Conservation (phyloP, 2,113 vertebrate species). For the Heterotis niloticus region DNA sequence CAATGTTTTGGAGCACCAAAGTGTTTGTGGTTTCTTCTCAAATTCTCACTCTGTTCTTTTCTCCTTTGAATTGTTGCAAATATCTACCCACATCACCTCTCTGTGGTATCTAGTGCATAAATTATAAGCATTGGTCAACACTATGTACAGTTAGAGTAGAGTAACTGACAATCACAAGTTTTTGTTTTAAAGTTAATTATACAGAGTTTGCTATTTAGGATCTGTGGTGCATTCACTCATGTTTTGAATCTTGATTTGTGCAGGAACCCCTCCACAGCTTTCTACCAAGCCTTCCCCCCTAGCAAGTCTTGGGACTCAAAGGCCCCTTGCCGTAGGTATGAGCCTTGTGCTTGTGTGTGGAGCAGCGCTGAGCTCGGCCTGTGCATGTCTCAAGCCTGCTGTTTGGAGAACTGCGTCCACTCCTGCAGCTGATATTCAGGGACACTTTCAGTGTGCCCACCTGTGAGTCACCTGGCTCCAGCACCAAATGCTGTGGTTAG, state of each 20-base stretch:
- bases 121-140: too few species aligned
- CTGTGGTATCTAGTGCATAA: too few species aligned
- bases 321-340: slow-evolving; percentile 85
- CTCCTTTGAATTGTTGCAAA: too few species aligned
- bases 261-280: slow-evolving; percentile 70
- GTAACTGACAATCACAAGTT: too few species aligned
- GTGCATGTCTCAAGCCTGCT: slow-evolving; percentile 59
- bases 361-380: slow-evolving; percentile 37
- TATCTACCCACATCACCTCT: too few species aligned
- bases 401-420: not conserved
- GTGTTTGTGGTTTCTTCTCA: too few species aligned
- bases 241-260: slow-evolving; percentile 24
- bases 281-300: slow-evolving; percentile 87
- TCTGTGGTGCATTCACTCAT: slow-evolving; percentile 11
- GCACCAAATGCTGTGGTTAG: not conserved
- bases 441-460: not conserved
- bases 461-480: not conserved
- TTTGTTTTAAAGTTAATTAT: too few species aligned
- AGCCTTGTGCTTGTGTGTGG: slow-evolving; percentile 59
- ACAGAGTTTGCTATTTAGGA: not conserved
- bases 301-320: slow-evolving; percentile 81
- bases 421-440: too few species aligned
- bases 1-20: too few species aligned
- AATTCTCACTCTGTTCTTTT: too few species aligned
- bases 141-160: too few species aligned